Evolutionary conservation across 2,113 vertebrate species (phyloP), one percentile per base, ranked within the genome.

Genomic region (Athene cunicularia): DNA sequence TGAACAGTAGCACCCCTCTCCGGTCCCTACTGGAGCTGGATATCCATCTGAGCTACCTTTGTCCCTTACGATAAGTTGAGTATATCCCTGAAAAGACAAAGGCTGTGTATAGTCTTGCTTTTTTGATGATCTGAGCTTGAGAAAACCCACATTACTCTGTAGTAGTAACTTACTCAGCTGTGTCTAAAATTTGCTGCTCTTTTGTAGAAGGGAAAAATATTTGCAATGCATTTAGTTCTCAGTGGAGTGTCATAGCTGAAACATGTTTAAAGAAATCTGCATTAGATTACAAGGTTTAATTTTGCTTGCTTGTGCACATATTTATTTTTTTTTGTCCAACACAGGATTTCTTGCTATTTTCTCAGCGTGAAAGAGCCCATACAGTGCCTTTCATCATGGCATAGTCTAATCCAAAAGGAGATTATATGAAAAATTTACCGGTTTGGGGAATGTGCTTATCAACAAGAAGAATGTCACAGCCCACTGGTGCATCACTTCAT

Each of bases 201-300:
- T 64, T 80, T 94, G 64, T 63, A 91, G 68, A 39, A 91, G 89
- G 84, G 74, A 87, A 58, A 95, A 95, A 74, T 85, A 68, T 77
- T 96, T 95, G 70, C 60, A 67, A 4, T 87, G 76, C 26, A 9
- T 94, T 84, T 89, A 84, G 35, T 79, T 89, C 68, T 94, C n/a
- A 39, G 59, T 53, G 50, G 96, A 85, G 64, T 75, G 64, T 89
- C 39, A 24, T 35, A 87, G 64, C 80, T 85, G 74, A 86, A 68
- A 90, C 12, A 6, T 22, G 21, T 76, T 91, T 74, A n/a, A 77
- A 94, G 72, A 71, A 74, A 79, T 75, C 56, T 79, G 43, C 30
- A 6, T 75, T 81, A 75, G 72, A 67, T 91, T 52, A 81, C 47
- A 74, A 30, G 68, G 50, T 89, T 91, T 77, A 80, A 91, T 89